phyloP scores from a whole-genome alignment of 2,797 vertebrate genomes.

The Nasua narica region DNA sequence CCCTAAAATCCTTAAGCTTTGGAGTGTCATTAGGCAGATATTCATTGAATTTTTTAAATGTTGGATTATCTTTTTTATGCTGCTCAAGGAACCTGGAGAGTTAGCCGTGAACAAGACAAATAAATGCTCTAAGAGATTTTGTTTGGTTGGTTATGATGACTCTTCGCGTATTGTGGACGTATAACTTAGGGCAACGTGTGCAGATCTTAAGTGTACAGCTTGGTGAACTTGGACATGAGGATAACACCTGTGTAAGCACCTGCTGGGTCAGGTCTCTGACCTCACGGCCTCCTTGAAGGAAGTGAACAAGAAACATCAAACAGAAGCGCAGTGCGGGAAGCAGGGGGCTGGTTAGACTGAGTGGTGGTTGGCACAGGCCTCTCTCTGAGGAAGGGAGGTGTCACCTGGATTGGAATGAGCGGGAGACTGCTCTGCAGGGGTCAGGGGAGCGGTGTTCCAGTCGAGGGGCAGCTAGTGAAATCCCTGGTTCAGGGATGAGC shows the following conservation, averaged over 20 bases:
- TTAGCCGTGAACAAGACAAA: background rate
- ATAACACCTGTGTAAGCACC: background rate
- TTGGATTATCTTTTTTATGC: background rate
- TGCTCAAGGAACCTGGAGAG: background rate
- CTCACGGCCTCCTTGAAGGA: background rate
- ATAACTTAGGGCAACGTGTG: background rate
- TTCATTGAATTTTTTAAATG: background rate
- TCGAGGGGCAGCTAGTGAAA: background rate
- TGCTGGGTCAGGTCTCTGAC: background rate
- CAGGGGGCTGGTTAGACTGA: background rate
- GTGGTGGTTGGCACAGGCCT: background rate
- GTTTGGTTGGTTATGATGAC: background rate
- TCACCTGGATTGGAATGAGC: background rate
- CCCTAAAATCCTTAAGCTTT: background rate
- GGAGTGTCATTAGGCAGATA: background rate
- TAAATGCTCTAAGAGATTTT: background rate
- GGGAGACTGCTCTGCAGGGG: background rate
- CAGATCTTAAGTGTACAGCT: background rate
- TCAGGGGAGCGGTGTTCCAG: background rate
- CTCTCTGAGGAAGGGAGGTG: background rate
- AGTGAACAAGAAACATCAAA: background rate
- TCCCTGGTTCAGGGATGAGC: background rate
- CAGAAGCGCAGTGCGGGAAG: rapidly evolving
- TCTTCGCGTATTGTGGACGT: background rate
- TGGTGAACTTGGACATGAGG: background rate